These are phyloP conservation scores for Picus viridis DNA, from an alignment of 2,797 vertebrate species.

Conservation along the genomic window DNA sequence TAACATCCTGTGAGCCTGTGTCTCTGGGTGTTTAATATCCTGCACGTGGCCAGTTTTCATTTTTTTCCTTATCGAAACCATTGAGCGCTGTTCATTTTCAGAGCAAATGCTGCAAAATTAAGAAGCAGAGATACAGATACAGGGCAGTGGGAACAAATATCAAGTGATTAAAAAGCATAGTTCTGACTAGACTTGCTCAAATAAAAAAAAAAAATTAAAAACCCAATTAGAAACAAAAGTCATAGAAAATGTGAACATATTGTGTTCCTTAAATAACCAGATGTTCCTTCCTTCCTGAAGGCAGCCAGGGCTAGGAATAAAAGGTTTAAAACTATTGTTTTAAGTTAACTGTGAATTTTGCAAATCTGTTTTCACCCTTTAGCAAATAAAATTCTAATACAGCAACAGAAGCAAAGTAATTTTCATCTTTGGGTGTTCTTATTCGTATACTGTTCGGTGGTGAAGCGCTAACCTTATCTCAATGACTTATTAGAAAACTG, in stretches of 20 bases:
- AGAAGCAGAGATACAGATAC: conserved; percentile 58
- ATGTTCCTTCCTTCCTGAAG: conserved; percentile 88
- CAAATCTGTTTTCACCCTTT: conserved; percentile 84
- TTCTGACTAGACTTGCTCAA: conserved; percentile 81
- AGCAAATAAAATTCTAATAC: conserved; percentile 87
- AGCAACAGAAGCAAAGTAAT: conserved; percentile 82
- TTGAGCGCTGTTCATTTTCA: conserved; percentile 68
- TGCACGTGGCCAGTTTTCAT: neutral
- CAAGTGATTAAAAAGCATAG: conserved; percentile 82
- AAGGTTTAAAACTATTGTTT: conserved; percentile 86
- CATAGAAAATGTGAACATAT: conserved; percentile 89
- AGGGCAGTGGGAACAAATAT: conserved; percentile 75
- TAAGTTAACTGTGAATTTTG: conserved; percentile 86
- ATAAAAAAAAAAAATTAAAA: conserved; percentile 78
- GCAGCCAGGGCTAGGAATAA: conserved; percentile 85
- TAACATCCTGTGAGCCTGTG: neutral
- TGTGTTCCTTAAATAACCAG: conserved; percentile 90
- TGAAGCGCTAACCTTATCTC: conserved; percentile 79
- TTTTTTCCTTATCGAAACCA: conserved; percentile 50
- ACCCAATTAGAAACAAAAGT: conserved; percentile 90
- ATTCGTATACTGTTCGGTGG: conserved; percentile 63
- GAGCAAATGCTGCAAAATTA: conserved; percentile 63
- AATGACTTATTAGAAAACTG: conserved; percentile 78
- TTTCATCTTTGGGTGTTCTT: conserved; percentile 78
- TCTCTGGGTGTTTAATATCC: conserved; percentile 44